Conservation (phyloP, 2,113 vertebrate species). For the Elephantulus edwardii region DNA sequence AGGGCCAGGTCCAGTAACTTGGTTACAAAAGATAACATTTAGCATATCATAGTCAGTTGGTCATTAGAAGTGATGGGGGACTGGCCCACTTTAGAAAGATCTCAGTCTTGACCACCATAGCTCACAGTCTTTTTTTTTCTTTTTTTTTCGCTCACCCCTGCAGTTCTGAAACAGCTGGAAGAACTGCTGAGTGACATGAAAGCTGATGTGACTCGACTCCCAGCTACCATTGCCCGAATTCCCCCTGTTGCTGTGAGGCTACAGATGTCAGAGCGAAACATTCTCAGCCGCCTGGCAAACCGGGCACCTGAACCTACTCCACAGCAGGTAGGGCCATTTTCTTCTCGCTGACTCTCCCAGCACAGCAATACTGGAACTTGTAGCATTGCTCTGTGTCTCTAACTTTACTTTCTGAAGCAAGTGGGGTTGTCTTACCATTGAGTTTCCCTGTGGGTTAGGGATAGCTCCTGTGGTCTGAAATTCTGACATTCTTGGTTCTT, state of each 20-base stretch:
- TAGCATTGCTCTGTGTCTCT: background rate
- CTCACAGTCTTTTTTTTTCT: slow-evolving; percentile 53
- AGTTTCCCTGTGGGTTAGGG: background rate
- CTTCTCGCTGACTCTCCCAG: background rate
- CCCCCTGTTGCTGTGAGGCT: slow-evolving; percentile 96
- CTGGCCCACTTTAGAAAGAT: background rate
- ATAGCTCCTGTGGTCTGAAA: background rate
- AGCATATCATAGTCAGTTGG: background rate
- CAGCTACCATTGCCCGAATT: slow-evolving; percentile 96
- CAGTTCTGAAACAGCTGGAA: slow-evolving; percentile 99
- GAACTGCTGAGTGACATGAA: slow-evolving; percentile 99
- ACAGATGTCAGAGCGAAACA: slow-evolving; percentile 99
- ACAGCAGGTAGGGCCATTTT: slow-evolving; percentile 89
- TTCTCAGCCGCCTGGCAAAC: slow-evolving; percentile 96
- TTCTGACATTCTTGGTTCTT: slow-evolving; percentile 31
- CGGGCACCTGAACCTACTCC: slow-evolving; percentile 92
- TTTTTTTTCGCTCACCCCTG: slow-evolving; percentile 55
- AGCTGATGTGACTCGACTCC: slow-evolving; percentile 96
- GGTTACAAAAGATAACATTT: background rate
- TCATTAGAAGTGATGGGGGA: background rate
- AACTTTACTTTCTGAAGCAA: background rate
- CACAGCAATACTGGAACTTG: background rate
- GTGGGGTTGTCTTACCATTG: background rate
- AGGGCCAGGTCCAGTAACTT: background rate
- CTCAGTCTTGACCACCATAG: background rate